Evolutionary conservation across 2,888 invertebrate genomes (phyloP).

Genomic region (Parascotia fuliginaria): DNA sequence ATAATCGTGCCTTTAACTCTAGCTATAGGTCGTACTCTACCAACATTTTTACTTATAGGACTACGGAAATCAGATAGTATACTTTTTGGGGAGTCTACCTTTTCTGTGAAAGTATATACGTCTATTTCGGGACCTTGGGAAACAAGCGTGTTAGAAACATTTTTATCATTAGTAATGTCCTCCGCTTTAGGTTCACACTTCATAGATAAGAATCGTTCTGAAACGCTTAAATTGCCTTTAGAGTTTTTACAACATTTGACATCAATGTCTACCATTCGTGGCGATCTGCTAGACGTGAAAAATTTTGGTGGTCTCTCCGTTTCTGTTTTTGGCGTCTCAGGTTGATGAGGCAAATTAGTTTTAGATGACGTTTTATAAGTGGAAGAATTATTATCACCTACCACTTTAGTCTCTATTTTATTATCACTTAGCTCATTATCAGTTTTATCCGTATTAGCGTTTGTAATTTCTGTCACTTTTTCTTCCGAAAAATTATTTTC

Average conservation of each 20-base stretch:
- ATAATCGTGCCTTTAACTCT: slow-evolving; percentile 81
- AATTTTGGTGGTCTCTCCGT: slow-evolving; percentile 78
- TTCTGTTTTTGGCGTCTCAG: slow-evolving; percentile 70
- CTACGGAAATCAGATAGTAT: slow-evolving; percentile 76
- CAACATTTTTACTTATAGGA: slow-evolving; percentile 73
- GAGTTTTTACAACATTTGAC: slow-evolving; percentile 79
- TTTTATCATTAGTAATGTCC: slow-evolving; percentile 68
- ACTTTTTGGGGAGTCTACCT: slow-evolving; percentile 81
- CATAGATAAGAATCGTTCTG: slow-evolving; percentile 75
- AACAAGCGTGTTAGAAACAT: slow-evolving; percentile 62
- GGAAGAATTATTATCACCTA: slow-evolving; percentile 18
- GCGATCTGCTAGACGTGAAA: slow-evolving; percentile 76
- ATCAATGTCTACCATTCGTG: slow-evolving; percentile 78
- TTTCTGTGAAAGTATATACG: slow-evolving; percentile 81
- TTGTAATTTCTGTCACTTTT: slow-evolving; percentile 13
- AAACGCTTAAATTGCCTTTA: slow-evolving; percentile 77
- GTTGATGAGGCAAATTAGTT: slow-evolving; percentile 35
- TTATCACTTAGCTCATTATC: slow-evolving; percentile 35
- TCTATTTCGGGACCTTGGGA: slow-evolving; percentile 79
- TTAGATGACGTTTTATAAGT: slow-evolving; percentile 34
- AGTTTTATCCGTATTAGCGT: slow-evolving; percentile 15
- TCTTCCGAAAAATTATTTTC: slow-evolving; percentile 15
- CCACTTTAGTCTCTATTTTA: slow-evolving; percentile 37
- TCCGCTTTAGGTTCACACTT: slow-evolving; percentile 72
- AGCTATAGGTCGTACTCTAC: slow-evolving; percentile 79